Evolutionary conservation across 2,888 invertebrate species (phyloP), one percentile per base, ranked within the genome.

Genomic region (Synergus itoensis): DNA sequence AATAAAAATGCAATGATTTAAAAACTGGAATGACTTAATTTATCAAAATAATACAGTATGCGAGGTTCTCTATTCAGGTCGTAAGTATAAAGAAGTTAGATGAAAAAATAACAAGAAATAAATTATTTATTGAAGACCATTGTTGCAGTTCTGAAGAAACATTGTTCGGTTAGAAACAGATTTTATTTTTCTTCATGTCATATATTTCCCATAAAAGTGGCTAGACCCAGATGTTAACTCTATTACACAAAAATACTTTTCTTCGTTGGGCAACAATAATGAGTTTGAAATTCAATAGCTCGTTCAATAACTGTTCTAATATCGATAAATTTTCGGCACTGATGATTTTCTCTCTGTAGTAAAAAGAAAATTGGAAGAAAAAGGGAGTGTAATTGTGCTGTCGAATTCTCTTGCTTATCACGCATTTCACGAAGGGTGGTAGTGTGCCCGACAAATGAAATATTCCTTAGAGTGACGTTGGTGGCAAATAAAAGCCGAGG

Each of bases 401-500:
- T 48, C 53, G 53, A 73, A 73, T 73, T 73, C 73, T 53, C 73
- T 73, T 73, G 73, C 73, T 73, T 73, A 73, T 73, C 73, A 73
- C 73, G 73, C 73, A 53, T 73, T 73, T 53, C 53, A 73, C 9
- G 73, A 53, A 73, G 53, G 73, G 73, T 48, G 73, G 48, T 28
- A 53, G 48, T 28, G 21, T 12, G 7, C 28, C 36, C 73, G 53
- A 65, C 77, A 77, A 77, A 77, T 77, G 76, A 76, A 77, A 77
- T 79, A 43, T 77, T 76, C 69, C 67, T 28, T 48, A 62, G 65
- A 76, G 57, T 67, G 79, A 69, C 67, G 79, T 43, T 60, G 48
- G 73, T 73, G 62, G 48, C 69, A 73, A 79, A 79, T 77, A 77
- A 77, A 73, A 77, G 41, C 69, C 36, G 8, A 73, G 77, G 53